These are phyloP conservation scores for Machimus rusticus DNA, from an alignment of 2,888 invertebrate species.

Conservation along the genomic window DNA sequence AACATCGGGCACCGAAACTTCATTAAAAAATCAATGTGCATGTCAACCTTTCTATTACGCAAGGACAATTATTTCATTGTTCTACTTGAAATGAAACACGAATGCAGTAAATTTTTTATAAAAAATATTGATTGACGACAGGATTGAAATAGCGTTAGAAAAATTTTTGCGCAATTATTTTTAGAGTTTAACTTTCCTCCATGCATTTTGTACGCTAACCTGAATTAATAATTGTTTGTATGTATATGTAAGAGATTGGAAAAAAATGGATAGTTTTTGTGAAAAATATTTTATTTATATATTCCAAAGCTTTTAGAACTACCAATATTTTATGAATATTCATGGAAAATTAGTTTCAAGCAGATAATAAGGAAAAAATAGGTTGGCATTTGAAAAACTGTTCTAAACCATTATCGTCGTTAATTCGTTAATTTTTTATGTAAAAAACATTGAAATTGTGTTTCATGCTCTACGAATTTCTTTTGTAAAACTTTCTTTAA, in stretches of 20 bases:
- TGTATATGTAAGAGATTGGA: background rate
- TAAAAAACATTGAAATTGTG: no score
- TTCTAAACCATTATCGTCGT: background rate
- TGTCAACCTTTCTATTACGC: background rate
- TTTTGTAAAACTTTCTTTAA: no score
- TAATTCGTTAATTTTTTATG: no score
- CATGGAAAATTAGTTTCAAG: background rate
- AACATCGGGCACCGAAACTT: background rate
- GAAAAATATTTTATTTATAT: no score
- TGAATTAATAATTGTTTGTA: background rate
- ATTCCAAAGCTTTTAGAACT: background rate
- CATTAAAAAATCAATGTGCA: background rate
- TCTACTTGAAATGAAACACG: background rate
- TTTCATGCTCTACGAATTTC: no score
- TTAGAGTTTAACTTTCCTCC: background rate
- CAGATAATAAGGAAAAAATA: background rate
- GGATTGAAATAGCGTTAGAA: background rate
- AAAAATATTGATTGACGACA: background rate
- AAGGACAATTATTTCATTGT: background rate
- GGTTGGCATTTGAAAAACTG: background rate
- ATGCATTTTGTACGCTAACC: background rate
- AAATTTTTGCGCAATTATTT: background rate
- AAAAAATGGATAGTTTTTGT: no score
- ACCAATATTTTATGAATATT: background rate
- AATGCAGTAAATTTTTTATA: background rate